A percentile compares a stretch with the other conserved stretches of the same genome.
Evolutionary conservation across 30 jellyfish, hydroid and myxozoan genomes (phyloP).

Genomic region (Hydractinia symbiolongicarpus): DNA sequence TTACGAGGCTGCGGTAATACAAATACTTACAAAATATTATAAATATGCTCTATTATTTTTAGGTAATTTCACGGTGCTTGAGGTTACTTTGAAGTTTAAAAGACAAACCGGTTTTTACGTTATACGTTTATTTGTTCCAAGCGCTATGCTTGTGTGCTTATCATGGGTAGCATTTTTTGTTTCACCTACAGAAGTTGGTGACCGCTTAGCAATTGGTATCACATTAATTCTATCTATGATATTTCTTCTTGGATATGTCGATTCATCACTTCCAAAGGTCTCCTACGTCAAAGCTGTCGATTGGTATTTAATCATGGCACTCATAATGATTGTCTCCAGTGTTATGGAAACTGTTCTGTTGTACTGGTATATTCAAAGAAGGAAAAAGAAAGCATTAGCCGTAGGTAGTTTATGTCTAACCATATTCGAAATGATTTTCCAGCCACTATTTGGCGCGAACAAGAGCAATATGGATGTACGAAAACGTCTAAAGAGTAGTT

Average conservation of each 20-base stretch:
- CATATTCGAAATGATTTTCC: too few species aligned
- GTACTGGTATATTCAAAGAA: not conserved
- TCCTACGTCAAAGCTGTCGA: constrained; percentile 45
- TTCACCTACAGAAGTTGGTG: constrained; percentile 34
- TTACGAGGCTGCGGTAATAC: too few species aligned
- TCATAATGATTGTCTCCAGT: constrained; percentile 12
- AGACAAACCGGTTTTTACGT: constrained; percentile 38
- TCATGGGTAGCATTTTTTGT: constrained; percentile 38
- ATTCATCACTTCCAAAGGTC: constrained; percentile 38
- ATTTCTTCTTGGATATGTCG: constrained; percentile 32
- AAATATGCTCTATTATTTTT: not conserved
- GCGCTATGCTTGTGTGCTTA: constrained; percentile 24
- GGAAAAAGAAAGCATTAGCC: not conserved
- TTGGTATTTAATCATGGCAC: constrained; percentile 33
- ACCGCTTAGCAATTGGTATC: constrained; percentile 44
- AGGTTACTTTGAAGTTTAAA: not conserved
- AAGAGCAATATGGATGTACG: too few species aligned
- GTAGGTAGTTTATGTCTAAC: not conserved
- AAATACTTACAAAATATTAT: too few species aligned
- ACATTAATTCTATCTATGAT: constrained; percentile 36
- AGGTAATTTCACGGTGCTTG: constrained; percentile 23
- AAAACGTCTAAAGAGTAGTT: too few species aligned
- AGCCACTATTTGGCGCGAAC: too few species aligned
- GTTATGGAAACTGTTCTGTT: constrained; percentile 27
- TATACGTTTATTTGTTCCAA: constrained; percentile 30